phyloP scores from a whole-genome alignment of 1,140 invertebrate genomes.

The Musca domestica region DNA sequence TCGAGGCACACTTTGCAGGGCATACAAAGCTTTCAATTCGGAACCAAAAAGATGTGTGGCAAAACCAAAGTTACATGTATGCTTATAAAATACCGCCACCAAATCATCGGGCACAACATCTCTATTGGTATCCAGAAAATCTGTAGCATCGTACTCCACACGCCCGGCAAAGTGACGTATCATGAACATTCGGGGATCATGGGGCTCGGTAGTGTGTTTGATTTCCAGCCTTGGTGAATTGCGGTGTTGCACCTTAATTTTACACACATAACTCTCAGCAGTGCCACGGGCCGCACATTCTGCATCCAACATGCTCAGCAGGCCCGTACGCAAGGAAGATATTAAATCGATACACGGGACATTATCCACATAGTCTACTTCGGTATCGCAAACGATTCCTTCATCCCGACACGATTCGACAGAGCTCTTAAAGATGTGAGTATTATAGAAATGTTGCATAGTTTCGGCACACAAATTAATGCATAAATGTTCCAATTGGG shows the following conservation, averaged over 20 bases:
- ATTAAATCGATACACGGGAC: slow-evolving; percentile 94
- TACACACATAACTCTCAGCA: slow-evolving; percentile 83
- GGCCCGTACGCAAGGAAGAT: slow-evolving; percentile 85
- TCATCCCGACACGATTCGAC: slow-evolving; percentile 92
- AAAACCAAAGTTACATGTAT: slow-evolving; percentile 92
- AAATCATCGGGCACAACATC: slow-evolving; percentile 90
- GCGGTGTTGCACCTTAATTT: slow-evolving; percentile 82
- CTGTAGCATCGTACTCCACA: slow-evolving; percentile 84
- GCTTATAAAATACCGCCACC: slow-evolving; percentile 89
- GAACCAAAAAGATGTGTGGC: slow-evolving; percentile 91
- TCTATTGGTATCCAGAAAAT: slow-evolving; percentile 89
- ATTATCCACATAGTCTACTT: slow-evolving; percentile 93
- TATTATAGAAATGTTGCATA: slow-evolving; percentile 97
- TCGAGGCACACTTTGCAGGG: slow-evolving; percentile 75
- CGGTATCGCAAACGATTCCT: slow-evolving; percentile 85
- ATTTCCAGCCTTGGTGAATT: slow-evolving; percentile 64
- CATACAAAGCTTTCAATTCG: slow-evolving; percentile 84
- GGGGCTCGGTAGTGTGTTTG: slow-evolving; percentile 57
- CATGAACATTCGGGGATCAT: slow-evolving; percentile 79
- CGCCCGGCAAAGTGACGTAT: slow-evolving; percentile 90
- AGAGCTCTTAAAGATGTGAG: slow-evolving; percentile 92
- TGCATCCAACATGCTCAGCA: slow-evolving; percentile 89
- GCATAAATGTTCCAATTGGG: slow-evolving; percentile 89
- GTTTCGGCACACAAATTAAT: slow-evolving; percentile 95
- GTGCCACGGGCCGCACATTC: slow-evolving; percentile 85